Conservation (phyloP, 2,113 vertebrate species). For the Neogobius melanostomus region DNA sequence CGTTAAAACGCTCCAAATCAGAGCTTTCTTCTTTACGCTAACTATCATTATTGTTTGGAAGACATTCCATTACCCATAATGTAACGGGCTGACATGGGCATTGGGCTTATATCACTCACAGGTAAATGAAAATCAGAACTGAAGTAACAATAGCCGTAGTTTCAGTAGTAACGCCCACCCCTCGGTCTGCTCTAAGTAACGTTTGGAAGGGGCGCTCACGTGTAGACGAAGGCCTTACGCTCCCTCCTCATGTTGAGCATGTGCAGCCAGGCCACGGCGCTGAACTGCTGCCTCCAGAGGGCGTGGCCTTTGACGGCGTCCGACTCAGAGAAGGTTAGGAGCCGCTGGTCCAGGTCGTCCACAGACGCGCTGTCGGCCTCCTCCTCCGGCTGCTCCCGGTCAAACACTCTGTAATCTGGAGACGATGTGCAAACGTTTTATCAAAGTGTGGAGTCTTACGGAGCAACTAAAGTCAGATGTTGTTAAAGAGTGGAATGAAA, state of each 20-base stretch:
- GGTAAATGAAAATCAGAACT: too few relatives aligned
- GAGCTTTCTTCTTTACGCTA: too few relatives aligned
- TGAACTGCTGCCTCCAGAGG: constrained; percentile 93
- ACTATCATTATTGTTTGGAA: too few relatives aligned
- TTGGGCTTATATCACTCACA: too few relatives aligned
- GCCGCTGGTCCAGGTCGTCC: constrained; percentile 87
- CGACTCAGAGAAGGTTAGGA: constrained; percentile 83
- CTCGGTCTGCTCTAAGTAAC: too few relatives aligned
- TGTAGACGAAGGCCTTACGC: constrained; percentile 82
- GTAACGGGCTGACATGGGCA: too few relatives aligned
- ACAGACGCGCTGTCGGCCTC: constrained; percentile 77
- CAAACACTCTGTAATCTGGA: constrained; percentile 92
- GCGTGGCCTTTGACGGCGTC: constrained; percentile 68
- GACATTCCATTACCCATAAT: not conserved
- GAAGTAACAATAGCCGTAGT: too few relatives aligned
- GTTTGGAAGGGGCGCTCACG: constrained; percentile 52
- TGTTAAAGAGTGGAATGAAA: too few relatives aligned
- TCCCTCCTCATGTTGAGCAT: constrained; percentile 87
- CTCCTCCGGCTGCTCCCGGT: constrained; percentile 81
- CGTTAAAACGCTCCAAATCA: too few relatives aligned
- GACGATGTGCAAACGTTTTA: too few relatives aligned
- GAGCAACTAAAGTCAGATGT: too few relatives aligned
- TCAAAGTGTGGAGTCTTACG: not conserved
- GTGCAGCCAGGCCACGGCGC: constrained; percentile 86
- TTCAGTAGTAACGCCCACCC: too few relatives aligned